Evolutionary conservation across 2,797 vertebrate genomes (phyloP).

Genomic region (Protosalanx chinensis): DNA sequence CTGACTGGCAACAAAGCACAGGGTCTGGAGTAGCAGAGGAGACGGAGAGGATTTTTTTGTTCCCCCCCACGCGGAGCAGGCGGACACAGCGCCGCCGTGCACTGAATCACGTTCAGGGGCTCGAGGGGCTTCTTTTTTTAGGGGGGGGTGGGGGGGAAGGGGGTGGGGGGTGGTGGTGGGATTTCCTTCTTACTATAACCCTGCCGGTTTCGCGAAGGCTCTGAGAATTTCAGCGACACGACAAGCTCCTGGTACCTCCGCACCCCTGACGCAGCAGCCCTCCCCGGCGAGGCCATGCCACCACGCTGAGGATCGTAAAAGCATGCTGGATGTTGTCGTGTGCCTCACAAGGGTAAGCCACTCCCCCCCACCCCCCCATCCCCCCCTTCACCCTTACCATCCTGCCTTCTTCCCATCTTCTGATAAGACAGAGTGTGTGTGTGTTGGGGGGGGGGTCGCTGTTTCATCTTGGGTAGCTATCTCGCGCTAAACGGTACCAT

Average conservation of each 20-base stretch:
- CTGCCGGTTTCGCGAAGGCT: slow-evolving; percentile 24
- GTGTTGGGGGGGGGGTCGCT: neutral
- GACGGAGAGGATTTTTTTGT: slow-evolving; percentile 14
- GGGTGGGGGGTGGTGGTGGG: no score
- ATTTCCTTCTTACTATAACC: neutral
- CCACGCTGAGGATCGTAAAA: slow-evolving; percentile 71
- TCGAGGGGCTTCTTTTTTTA: slow-evolving; percentile 18
- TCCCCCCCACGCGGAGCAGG: slow-evolving; percentile 16
- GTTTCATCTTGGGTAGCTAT: neutral
- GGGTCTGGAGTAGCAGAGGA: slow-evolving; percentile 26
- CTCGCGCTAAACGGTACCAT: neutral
- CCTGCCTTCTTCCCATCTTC: neutral
- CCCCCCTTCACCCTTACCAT: neutral
- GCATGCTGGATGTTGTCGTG: slow-evolving; percentile 78
- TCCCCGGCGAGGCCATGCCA: slow-evolving; percentile 62
- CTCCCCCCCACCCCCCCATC: slow-evolving; percentile 12
- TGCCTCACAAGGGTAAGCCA: slow-evolving; percentile 82
- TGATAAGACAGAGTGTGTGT: neutral
- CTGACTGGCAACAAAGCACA: slow-evolving; percentile 29
- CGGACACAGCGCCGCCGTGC: slow-evolving; percentile 17
- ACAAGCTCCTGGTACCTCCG: slow-evolving; percentile 30
- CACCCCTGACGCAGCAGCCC: slow-evolving; percentile 49
- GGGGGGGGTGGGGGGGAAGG: no score
- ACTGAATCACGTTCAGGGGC: slow-evolving; percentile 35
- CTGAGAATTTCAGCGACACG: slow-evolving; percentile 28